Base-by-base conservation (phyloP, 2,113 vertebrate genomes). In the Sylvietta virens region DNA sequence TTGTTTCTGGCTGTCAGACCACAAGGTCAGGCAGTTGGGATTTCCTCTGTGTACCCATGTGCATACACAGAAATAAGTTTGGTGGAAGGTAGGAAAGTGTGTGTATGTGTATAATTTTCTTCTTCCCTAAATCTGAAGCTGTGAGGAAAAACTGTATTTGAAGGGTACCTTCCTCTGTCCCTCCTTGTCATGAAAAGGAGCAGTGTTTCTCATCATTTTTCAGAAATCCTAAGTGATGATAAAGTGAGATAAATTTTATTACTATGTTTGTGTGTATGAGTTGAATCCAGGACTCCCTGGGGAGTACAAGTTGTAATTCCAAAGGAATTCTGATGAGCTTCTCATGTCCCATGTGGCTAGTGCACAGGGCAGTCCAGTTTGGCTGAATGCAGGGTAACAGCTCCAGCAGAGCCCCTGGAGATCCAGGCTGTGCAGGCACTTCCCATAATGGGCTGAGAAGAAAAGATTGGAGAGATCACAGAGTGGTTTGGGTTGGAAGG, bases 311-410 rank as follows among this genome's bases (percentile, higher is more conserved):
- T 87, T 81, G 11, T 9, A 21, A 15, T 71, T 81, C 7, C 35
- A n/a, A 18, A 44, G 37, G 54, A 67, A 64, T 71, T 33, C n/a
- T 51, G 84, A 76, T n/a, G 19, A 79, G n/a, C 13, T 81, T 14
- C 16, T 51, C 31, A 6, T 33, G n/a, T 33, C 28, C 30, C 1
- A 0, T 0, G 0, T 56, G 64, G 13, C 20, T 22, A 30, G 27
- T 26, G 64, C 27, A 31, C 19, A 40, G 57, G 22, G 39, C 54
- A 72, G 70, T 56, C 42, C 27, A n/a, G 57, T 50, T 37, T 65
- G 87, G 28, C 48, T 82, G 42, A 30, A 31, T 26, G 81, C 47
- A 86, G 56, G 70, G 15, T 26, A 44, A 24, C 33, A 30, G 20
- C 60, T 92, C 40, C 72, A 81, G 35, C 72, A 92, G 44, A 64